phyloP scores from a whole-genome alignment of 1,140 invertebrate genomes.

The Conus ventricosus region DNA sequence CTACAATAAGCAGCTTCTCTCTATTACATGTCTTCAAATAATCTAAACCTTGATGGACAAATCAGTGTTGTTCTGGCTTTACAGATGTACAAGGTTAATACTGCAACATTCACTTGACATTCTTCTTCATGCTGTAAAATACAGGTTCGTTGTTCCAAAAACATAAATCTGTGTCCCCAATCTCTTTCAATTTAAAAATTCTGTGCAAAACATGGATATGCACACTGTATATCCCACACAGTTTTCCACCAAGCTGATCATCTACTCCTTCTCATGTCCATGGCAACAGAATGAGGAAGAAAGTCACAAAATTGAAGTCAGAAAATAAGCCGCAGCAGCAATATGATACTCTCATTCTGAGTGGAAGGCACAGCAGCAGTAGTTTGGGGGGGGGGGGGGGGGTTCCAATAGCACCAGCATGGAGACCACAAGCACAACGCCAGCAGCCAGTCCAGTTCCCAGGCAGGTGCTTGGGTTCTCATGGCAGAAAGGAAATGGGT shows the following conservation, averaged over 20 bases:
- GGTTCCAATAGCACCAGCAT: neutral
- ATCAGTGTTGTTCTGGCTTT: neutral
- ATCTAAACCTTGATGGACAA: neutral
- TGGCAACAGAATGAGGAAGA: slow-evolving; percentile 1
- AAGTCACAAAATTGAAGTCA: neutral
- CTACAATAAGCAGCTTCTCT: too few species aligned
- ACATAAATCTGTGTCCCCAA: neutral
- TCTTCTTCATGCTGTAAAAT: neutral
- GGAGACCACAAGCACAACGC: neutral
- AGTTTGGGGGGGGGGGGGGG: neutral
- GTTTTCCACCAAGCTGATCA: neutral
- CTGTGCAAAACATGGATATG: neutral
- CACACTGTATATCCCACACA: neutral
- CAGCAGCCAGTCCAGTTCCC: neutral
- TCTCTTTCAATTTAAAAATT: neutral
- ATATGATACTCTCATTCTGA: neutral
- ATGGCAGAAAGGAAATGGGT: neutral
- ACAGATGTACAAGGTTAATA: neutral
- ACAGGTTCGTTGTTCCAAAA: neutral
- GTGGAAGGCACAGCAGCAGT: slow-evolving; percentile 15
- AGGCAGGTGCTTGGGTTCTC: neutral
- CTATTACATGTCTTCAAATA: too few species aligned
- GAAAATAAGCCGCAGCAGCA: slow-evolving; percentile 23
- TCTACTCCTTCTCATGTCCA: neutral
- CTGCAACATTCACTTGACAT: neutral